Conservation (phyloP, 1,140 invertebrate genomes). For the Cherax destructor region DNA sequence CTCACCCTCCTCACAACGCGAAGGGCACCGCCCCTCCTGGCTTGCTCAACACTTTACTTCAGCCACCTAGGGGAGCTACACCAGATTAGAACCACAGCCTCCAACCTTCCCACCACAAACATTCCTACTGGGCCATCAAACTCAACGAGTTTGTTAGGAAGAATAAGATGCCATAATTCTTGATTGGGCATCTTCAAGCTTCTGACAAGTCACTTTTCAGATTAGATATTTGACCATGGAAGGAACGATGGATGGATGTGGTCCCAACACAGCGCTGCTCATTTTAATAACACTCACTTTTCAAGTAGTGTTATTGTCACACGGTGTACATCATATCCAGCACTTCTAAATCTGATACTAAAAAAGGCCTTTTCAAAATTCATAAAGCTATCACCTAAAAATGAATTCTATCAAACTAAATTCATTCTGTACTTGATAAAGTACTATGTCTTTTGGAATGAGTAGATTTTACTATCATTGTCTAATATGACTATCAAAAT, state of each 20-base stretch:
- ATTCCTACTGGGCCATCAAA: constrained; percentile 45
- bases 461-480: too few relatives aligned
- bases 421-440: neutral
- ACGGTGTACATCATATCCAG: constrained; percentile 36
- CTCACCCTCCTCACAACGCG: constrained; percentile 66
- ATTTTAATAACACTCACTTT: constrained; percentile 37
- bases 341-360: constrained; percentile 44
- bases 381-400: neutral
- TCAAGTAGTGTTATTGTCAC: constrained; percentile 19
- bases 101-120: constrained; percentile 42
- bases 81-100: constrained; percentile 64
- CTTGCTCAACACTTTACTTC: constrained; percentile 68
- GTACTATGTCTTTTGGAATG: neutral
- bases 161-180: constrained; percentile 34
- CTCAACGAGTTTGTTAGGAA: constrained; percentile 13
- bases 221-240: constrained; percentile 5
- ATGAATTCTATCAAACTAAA: neutral
- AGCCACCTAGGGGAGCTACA: constrained; percentile 69
- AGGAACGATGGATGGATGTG: constrained; percentile 48
- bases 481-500: too few relatives aligned
- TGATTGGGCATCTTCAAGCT: constrained; percentile 34
- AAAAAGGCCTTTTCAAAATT: neutral
- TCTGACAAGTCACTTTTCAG: constrained; percentile 26
- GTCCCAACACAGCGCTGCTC: constrained; percentile 62
- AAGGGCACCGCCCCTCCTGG: constrained; percentile 65